Base-by-base conservation (phyloP, 2,797 vertebrate species). In the Brachyrhaphis roseni region DNA sequence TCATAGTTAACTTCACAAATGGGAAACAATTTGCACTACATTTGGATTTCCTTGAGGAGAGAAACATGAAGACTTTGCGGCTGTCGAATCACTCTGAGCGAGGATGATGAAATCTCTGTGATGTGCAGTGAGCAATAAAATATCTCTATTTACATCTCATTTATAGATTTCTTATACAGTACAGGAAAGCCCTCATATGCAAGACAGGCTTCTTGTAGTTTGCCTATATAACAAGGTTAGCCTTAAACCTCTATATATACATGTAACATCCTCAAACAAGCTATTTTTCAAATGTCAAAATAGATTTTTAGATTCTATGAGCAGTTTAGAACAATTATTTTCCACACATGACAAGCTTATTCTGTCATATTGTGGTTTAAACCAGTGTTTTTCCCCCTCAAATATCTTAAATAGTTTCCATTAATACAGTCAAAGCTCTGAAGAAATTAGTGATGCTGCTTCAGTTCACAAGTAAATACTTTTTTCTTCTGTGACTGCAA, bases 121-220 rank as follows among this genome's bases (percentile, higher is more conserved):
- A 79, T 80, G 75, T 78, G 80, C 81, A 89, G 80, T 47, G 78
- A 89, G 76, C 77, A 87, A 77, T 78, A 89, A 85, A 87, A 75
- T 49, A 88, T 87, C 66, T 93, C 72, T 93, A 89, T 95, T 88
- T 93, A 95, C 94, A 95, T 72, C 59, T 85, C 87, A 88, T 91
- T 84, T 81, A 82, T 88, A 86, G 83, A 83, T 79, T 26, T 85
- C 41, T 66, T 84, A 79, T 89, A 89, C 81, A 90, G 85, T 89
- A 90, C 86, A 83, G 84, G 73, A 62, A 86, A 89, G 57, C 84
- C 81, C 71, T 87, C 79, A 57, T 82, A 75, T 75, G 78, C 77
- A 87, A 71, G 81, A 87, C 75, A 87, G 84, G 74, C 84, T 83
- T 91, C 83, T 86, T 84, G 68, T 75, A 47, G 77, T 90, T 88